Conservation (phyloP, 2,113 vertebrate species). For the Motacilla alba region DNA sequence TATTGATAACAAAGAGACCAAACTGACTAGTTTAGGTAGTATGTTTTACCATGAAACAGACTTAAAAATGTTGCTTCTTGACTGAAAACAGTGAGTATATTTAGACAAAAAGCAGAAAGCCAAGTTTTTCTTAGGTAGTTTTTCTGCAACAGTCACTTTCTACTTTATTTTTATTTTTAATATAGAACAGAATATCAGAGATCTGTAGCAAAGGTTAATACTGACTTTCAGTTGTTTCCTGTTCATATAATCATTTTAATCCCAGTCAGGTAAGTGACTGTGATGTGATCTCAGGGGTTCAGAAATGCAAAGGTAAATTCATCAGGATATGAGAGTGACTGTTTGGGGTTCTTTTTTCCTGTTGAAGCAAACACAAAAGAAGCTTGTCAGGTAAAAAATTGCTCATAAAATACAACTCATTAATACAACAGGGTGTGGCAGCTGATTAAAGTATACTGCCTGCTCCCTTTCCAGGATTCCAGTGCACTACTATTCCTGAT, state of each 20-base stretch:
- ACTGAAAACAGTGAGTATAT: background rate
- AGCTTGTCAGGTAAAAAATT: background rate
- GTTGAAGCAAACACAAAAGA: background rate
- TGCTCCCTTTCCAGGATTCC: background rate
- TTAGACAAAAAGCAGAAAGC: background rate
- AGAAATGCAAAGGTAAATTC: background rate
- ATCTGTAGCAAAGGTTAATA: background rate
- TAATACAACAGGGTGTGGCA: background rate
- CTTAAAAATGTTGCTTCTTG: background rate
- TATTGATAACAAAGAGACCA: background rate
- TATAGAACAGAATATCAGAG: background rate
- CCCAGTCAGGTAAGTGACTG: background rate
- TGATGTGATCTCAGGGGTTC: background rate
- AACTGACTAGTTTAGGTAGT: background rate
- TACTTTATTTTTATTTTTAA: background rate
- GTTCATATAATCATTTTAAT: background rate
- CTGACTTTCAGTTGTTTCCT: background rate
- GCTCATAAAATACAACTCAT: background rate
- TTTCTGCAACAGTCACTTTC: background rate
- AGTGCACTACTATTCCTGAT: background rate
- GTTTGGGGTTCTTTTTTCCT: background rate
- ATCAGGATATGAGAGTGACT: background rate
- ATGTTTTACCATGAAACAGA: background rate
- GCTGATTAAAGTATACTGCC: background rate
- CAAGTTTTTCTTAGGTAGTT: background rate